Evolutionary conservation across 2,888 invertebrate species (phyloP), one percentile per base, ranked within the genome.

Genomic region (Drosophila birchii): DNA sequence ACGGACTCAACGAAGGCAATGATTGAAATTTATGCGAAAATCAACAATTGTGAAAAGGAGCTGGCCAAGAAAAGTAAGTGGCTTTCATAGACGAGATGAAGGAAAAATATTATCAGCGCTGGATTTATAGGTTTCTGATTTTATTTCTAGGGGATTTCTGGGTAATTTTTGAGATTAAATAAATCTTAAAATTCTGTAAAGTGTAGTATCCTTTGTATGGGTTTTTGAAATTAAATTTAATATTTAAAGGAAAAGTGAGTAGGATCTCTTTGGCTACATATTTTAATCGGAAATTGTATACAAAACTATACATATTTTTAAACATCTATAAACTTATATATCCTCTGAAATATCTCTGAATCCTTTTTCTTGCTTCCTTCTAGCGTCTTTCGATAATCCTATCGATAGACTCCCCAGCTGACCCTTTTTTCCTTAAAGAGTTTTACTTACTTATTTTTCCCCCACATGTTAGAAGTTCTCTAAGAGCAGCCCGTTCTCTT

Each of bases 11-110:
- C 16, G 6, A 20, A 36, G 36, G 16, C 36, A 36, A 53, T 59
- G 60, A 58, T 61, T 61, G 59, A 61, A 61, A 61, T 61, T 61
- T 41, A 58, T 61, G 59, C 59, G 32, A 61, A 58, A 61, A 41
- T 57, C 58, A 61, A 61, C 43, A 34, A 16, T 12, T 29, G 32
- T 14, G 9, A 2, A 9, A 2, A 14, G 9, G n/a, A 18, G 14
- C 23, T 20, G 14, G 20, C 6, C 26, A 39, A 55, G 12, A 32
- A n/a, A 29, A 60, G n/a, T 32, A 57, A 26, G 18, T 23, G n/a
- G 39, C 29, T 41, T 38, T 38, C 8, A n/a, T 20, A 23, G 38
- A n/a, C 11, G 14, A 12, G 18, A 36, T 54, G 16, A 54, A 12
- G 23, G 6, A 26, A n/a, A 20, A 54, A 38, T 53, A 53, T 53